Conservation (phyloP, 2,888 invertebrate genomes). For the Pimpla rufipes region DNA sequence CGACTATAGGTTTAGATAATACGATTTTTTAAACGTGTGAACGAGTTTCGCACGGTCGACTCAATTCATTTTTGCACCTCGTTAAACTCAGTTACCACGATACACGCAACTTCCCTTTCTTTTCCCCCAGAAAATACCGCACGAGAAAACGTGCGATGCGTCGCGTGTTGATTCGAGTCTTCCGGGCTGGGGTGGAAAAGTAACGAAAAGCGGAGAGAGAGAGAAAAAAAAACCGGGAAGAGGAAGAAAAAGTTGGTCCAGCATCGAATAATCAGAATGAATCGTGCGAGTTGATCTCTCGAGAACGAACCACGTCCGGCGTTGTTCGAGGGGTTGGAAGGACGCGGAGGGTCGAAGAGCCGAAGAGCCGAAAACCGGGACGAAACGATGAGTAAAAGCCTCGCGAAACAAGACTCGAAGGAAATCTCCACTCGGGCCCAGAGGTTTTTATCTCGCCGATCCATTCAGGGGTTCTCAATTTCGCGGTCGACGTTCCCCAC, state of each 20-base stretch:
- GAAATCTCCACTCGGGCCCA: background rate
- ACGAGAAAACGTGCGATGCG: background rate
- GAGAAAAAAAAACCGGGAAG: constrained; percentile 20
- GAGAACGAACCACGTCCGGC: background rate
- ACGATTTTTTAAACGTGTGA: too few species aligned
- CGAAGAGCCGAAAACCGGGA: background rate
- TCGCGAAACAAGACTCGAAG: background rate
- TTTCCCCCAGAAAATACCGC: too few species aligned
- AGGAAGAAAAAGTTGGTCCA: constrained; percentile 2
- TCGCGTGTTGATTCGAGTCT: background rate
- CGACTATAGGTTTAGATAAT: too few species aligned
- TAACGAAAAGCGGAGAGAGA: background rate
- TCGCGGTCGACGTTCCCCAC: background rate
- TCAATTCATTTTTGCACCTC: too few species aligned
- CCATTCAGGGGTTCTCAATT: constrained; percentile 15
- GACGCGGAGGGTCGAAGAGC: background rate
- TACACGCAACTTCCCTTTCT: too few species aligned
- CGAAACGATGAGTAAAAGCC: constrained; percentile 15
- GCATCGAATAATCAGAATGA: constrained; percentile 55
- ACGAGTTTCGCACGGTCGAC: too few species aligned
- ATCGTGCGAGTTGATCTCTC: constrained; percentile 46
- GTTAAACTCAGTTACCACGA: too few species aligned
- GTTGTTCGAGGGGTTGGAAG: background rate
- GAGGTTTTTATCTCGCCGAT: background rate
- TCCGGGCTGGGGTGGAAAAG: background rate